A percentile compares a stretch with the other conserved stretches of the same genome.
phyloP scores from a whole-genome alignment of 53 echinoderm and acorn worm genomes.

The Stichopus horrens region DNA sequence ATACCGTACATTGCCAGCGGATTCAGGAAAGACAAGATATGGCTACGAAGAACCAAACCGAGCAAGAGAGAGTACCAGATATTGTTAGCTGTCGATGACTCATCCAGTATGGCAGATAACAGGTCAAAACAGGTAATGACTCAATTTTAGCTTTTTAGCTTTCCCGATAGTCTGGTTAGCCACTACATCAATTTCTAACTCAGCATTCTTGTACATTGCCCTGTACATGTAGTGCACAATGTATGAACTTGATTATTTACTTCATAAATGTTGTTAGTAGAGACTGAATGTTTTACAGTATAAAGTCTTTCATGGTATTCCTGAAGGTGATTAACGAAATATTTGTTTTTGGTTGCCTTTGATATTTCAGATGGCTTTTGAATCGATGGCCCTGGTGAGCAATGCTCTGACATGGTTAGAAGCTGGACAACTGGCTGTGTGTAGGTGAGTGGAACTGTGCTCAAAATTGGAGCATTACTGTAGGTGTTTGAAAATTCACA shows the following conservation, averaged over 20 bases:
- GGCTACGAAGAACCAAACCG: constrained; percentile 92
- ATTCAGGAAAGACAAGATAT: constrained; percentile 99
- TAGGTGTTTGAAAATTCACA: no score
- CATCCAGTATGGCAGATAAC: constrained; percentile 98
- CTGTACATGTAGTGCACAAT: no score
- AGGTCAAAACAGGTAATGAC: constrained; percentile 80
- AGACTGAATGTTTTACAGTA: no score
- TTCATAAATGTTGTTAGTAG: no score
- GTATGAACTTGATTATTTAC: no score
- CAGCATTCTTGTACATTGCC: no score
- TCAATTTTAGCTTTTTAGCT: no score
- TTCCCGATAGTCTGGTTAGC: no score
- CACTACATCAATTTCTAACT: no score
- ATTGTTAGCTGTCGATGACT: constrained; percentile 95
- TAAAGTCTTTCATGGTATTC: no score
- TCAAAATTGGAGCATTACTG: no score
- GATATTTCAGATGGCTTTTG: constrained; percentile 92
- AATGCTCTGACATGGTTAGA: constrained; percentile 99
- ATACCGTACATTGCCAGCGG: constrained; percentile 99
- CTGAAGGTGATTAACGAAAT: background rate
- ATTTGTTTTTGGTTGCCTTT: background rate
- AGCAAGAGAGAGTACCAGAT: constrained; percentile 99
- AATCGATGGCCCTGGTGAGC: constrained; percentile 93
- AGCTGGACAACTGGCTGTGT: constrained; percentile 91
- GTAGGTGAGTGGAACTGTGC: constrained; percentile 64